These are phyloP conservation scores for Tragelaphus scriptus DNA, from an alignment of 2,113 vertebrate genomes.

Conservation along the genomic window DNA sequence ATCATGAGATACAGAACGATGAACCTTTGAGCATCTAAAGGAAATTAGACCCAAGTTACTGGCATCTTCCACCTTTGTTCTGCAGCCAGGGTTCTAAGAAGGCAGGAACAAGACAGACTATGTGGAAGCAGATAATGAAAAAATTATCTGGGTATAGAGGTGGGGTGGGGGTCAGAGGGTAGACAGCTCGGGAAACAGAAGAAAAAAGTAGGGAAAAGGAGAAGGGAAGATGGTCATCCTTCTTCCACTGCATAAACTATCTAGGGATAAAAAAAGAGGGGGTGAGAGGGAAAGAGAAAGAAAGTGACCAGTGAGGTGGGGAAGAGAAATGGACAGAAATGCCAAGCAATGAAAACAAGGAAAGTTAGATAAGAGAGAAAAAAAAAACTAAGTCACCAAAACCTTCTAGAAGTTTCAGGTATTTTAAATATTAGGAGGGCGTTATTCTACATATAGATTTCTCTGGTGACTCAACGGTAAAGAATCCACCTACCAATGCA, in stretches of 20 bases:
- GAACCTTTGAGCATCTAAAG: background rate
- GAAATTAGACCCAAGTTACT: background rate
- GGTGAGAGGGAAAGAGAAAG: background rate
- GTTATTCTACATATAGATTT: background rate
- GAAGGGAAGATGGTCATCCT: background rate
- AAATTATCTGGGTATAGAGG: background rate
- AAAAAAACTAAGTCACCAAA: background rate
- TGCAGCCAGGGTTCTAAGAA: background rate
- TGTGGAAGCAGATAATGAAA: background rate
- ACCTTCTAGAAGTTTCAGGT: background rate
- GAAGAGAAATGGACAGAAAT: background rate
- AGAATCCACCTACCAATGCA: background rate
- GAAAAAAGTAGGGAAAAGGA: background rate
- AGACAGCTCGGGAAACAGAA: background rate
- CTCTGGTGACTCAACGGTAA: background rate
- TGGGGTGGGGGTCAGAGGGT: fast-evolving
- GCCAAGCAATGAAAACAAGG: background rate
- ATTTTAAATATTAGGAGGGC: background rate
- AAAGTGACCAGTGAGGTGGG: background rate
- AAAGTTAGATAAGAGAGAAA: background rate
- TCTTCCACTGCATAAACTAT: background rate
- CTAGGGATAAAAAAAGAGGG: background rate
- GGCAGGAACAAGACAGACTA: background rate
- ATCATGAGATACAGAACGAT: background rate
- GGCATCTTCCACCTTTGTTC: background rate